phyloP scores from a whole-genome alignment of 2,797 vertebrate genomes.

The Arnoldichthys spilopterus region DNA sequence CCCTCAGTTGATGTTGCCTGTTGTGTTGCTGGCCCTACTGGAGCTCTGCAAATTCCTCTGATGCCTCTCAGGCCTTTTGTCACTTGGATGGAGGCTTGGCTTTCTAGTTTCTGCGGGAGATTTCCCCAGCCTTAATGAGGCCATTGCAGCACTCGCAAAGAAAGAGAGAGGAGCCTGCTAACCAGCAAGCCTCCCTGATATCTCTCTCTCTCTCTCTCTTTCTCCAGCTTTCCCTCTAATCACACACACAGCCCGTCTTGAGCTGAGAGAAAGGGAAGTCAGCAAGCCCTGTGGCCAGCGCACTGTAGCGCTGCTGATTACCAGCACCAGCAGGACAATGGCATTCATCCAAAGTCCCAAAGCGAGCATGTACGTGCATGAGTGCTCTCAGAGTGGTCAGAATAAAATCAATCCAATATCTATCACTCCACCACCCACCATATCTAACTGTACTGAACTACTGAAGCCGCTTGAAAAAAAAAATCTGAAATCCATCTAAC shows the following conservation, averaged over 20 bases:
- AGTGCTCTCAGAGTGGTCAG: conserved; percentile 23
- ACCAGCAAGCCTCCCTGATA: conserved; percentile 62
- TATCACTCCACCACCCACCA: conserved; percentile 6
- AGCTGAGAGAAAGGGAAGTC: conserved; percentile 29
- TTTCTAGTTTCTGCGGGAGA: conserved; percentile 57
- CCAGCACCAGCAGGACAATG: conserved; percentile 18
- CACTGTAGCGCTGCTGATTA: conserved; percentile 27
- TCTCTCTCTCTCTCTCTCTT: conserved; percentile 61
- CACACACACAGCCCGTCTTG: conserved; percentile 59
- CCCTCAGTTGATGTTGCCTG: conserved; percentile 13
- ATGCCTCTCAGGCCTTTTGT: conserved; percentile 44
- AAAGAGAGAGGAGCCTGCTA: conserved; percentile 48
- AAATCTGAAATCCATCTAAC: not conserved
- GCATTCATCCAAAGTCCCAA: conserved; percentile 29
- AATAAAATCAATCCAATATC: conserved; percentile 11
- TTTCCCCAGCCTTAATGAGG: conserved; percentile 72
- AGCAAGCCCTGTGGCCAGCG: conserved; percentile 37
- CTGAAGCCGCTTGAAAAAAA: not conserved
- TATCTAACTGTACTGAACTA: not conserved
- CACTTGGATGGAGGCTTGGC: conserved; percentile 50
- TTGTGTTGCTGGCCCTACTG: conserved; percentile 6
- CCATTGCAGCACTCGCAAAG: conserved; percentile 48
- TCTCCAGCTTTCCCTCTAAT: conserved; percentile 69
- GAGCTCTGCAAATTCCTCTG: conserved; percentile 21
- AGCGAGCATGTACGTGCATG: conserved; percentile 26